These are phyloP conservation scores for Scophthalmus maximus DNA, from an alignment of 2,113 vertebrate species.

Conservation along the genomic window DNA sequence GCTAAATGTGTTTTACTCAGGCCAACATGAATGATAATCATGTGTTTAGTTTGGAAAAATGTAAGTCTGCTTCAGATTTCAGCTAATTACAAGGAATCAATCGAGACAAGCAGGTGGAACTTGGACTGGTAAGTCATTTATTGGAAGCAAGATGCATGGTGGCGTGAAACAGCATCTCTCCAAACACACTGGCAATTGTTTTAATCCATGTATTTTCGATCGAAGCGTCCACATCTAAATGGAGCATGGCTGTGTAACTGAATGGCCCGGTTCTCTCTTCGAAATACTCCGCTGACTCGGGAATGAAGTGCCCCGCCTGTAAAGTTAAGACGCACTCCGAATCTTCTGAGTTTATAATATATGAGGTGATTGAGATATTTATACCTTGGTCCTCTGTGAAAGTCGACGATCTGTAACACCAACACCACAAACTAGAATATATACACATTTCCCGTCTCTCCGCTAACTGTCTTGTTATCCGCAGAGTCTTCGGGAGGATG, in stretches of 20 bases:
- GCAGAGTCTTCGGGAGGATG: slow-evolving; percentile 60
- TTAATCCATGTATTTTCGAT: no score
- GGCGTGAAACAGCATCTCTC: neutral
- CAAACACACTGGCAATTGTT: slow-evolving; percentile 4
- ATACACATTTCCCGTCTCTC: slow-evolving; percentile 33
- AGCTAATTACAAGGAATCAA: no score
- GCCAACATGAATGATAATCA: no score
- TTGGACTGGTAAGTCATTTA: neutral
- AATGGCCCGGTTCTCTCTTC: slow-evolving; percentile 17
- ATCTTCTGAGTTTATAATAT: slow-evolving; percentile 18
- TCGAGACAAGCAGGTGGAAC: no score
- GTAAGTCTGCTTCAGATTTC: neutral
- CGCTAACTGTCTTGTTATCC: slow-evolving; percentile 62
- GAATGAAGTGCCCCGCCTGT: slow-evolving; percentile 17
- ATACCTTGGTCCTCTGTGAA: slow-evolving; percentile 10
- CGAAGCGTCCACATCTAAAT: neutral
- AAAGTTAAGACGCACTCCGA: slow-evolving; percentile 24
- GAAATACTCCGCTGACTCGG: slow-evolving; percentile 23
- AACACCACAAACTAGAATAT: slow-evolving; percentile 35
- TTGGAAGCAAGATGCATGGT: neutral
- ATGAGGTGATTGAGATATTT: slow-evolving; percentile 22
- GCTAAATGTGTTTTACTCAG: no score
- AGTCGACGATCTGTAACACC: slow-evolving; percentile 30
- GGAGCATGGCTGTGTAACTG: slow-evolving; percentile 2
- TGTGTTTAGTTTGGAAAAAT: no score